These are phyloP conservation scores for Drosophila azteca DNA, from an alignment of 1,140 invertebrate genomes.

Conservation along the genomic window DNA sequence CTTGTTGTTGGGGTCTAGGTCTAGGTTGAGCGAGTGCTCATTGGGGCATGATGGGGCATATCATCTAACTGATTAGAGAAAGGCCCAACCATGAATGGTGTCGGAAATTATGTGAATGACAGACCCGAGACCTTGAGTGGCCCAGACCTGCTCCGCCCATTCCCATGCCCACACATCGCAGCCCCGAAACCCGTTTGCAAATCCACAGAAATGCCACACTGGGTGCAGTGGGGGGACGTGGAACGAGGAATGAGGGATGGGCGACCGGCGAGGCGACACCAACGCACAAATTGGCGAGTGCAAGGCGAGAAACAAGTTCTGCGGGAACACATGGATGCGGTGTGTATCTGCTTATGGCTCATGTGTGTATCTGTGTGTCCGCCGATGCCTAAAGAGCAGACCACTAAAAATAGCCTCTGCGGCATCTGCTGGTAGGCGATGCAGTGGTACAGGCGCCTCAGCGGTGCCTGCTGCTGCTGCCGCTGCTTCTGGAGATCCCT, in stretches of 20 bases:
- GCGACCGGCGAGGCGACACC: constrained; percentile 34
- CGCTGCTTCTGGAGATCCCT: constrained; percentile 48
- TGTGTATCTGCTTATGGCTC: constrained; percentile 39
- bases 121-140: constrained; percentile 31
- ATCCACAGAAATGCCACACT: background rate
- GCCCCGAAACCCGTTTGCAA: constrained; percentile 41
- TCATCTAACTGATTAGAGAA: constrained; percentile 24
- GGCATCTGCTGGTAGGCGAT: constrained; percentile 47
- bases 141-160: constrained; percentile 5
- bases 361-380: constrained; percentile 19
- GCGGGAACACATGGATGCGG: constrained; percentile 34
- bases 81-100: constrained; percentile 32
- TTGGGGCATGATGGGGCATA: constrained; percentile 15
- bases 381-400: constrained; percentile 34
- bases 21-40: constrained; percentile 28
- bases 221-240: background rate
- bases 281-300: constrained; percentile 55
- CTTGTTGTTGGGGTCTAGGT: constrained; percentile 6
- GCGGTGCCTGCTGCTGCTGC: constrained; percentile 34
- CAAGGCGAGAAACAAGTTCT: constrained; percentile 54
- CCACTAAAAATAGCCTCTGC: constrained; percentile 64
- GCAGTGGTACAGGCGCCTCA: constrained; percentile 48
- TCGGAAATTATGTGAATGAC: constrained; percentile 36
- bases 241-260: background rate
- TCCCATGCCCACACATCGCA: background rate